Evolutionary conservation across 1,140 invertebrate species (phyloP).

Genomic region (Scaptomyza montana): DNA sequence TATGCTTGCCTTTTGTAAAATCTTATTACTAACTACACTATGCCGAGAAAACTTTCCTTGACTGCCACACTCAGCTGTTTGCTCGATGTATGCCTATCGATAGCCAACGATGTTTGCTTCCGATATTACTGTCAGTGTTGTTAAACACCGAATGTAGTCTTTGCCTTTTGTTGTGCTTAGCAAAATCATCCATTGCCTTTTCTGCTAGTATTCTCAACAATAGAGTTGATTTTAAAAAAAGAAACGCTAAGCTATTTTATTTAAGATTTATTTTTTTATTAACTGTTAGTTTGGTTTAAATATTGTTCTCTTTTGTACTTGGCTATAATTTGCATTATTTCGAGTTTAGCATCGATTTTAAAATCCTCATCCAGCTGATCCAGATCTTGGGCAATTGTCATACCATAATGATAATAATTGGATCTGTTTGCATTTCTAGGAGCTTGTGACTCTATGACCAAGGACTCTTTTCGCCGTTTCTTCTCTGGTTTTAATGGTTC

Average conservation of each 20-base stretch:
- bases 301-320: slow-evolving; percentile 48
- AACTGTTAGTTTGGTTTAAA: slow-evolving; percentile 26
- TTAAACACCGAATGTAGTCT: neutral
- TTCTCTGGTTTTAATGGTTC: neutral
- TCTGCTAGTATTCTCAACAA: slow-evolving; percentile 33
- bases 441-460: slow-evolving; percentile 3
- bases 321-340: slow-evolving; percentile 50
- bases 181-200: slow-evolving; percentile 14
- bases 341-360: slow-evolving; percentile 42
- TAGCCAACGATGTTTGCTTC: slow-evolving; percentile 1
- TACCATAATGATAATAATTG: slow-evolving; percentile 43
- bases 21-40: slow-evolving; percentile 23
- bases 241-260: neutral
- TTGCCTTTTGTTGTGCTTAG: slow-evolving; percentile 35
- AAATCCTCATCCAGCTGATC: slow-evolving; percentile 44
- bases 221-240: neutral
- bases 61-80: slow-evolving; percentile 16
- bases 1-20: slow-evolving; percentile 29
- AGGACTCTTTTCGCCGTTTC: slow-evolving; percentile 20
- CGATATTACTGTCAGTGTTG: slow-evolving; percentile 25
- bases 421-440: slow-evolving; percentile 7
- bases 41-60: slow-evolving; percentile 22
- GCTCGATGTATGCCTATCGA: slow-evolving; percentile 22
- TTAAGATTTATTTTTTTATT: neutral
- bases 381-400: slow-evolving; percentile 39